Evolutionary conservation across 2,888 invertebrate genomes (phyloP).

Genomic region (Agriopis marginaria): DNA sequence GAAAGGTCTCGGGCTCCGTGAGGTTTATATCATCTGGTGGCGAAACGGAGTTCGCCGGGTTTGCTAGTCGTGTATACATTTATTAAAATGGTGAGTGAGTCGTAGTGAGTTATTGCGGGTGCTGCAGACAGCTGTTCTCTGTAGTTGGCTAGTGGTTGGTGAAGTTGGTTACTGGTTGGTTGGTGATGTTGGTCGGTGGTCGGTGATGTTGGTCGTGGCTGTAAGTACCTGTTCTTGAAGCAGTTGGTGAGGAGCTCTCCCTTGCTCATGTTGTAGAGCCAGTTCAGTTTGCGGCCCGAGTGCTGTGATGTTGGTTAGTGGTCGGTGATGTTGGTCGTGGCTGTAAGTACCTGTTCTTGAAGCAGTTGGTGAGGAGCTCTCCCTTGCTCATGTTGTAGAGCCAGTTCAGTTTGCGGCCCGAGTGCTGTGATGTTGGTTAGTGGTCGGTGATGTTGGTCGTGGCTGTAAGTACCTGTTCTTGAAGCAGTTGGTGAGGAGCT

Average conservation of each 20-base stretch:
- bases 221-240: constrained; percentile 91
- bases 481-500: constrained; percentile 98
- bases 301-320: constrained; percentile 88
- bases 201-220: too few relatives aligned
- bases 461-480: constrained; percentile 88
- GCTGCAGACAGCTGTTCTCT: constrained; percentile 86
- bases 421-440: constrained; percentile 92
- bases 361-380: constrained; percentile 98
- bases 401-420: constrained; percentile 99
- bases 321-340: too few relatives aligned
- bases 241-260: constrained; percentile 98
- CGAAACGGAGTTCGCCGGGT: too few relatives aligned
- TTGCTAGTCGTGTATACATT: too few relatives aligned
- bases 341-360: constrained; percentile 90
- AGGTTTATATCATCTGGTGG: too few relatives aligned
- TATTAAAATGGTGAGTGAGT: too few relatives aligned
- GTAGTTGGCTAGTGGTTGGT: constrained; percentile 96
- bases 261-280: constrained; percentile 99
- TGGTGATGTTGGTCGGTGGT: too few relatives aligned
- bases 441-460: too few relatives aligned
- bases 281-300: constrained; percentile 98
- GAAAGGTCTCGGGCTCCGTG: too few relatives aligned
- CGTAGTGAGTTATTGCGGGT: too few relatives aligned
- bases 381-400: constrained; percentile 99
- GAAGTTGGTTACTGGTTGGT: too few relatives aligned